Evolutionary conservation across 2,113 vertebrate genomes (phyloP).

Genomic region (Brienomyrus brachyistius): DNA sequence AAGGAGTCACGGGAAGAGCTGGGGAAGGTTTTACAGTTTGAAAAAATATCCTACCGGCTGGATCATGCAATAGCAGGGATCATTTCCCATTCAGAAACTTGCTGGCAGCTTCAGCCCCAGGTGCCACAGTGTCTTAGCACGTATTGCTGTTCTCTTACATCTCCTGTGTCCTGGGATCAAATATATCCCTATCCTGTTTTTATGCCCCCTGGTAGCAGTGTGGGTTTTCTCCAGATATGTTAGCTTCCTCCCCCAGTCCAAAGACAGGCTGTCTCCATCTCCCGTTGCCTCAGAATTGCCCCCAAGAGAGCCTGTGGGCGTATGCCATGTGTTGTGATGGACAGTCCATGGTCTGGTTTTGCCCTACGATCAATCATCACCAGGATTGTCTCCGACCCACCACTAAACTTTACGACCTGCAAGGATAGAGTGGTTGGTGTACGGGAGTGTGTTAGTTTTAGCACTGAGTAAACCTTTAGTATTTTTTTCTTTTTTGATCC

Average conservation of each 20-base stretch:
- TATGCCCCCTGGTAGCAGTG: neutral
- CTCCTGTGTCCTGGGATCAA: neutral
- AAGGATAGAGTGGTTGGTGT: neutral
- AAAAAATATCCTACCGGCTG: neutral
- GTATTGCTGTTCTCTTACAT: neutral
- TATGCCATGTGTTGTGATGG: neutral
- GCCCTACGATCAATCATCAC: neutral
- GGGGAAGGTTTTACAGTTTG: neutral
- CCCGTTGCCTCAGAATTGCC: neutral
- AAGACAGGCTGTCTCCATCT: neutral
- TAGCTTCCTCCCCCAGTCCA: neutral
- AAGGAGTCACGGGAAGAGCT: neutral
- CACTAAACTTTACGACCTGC: neutral
- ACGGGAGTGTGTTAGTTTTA: neutral
- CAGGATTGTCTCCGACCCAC: neutral
- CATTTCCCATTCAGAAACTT: neutral
- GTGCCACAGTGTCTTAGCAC: neutral
- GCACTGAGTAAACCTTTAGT: neutral
- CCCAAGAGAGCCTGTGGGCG: neutral
- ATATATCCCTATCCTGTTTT: neutral
- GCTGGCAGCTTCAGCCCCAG: neutral
- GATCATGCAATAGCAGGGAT: neutral
- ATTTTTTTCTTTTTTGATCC: neutral
- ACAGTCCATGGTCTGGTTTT: neutral
- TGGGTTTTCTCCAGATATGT: neutral